Evolutionary conservation across 2,797 vertebrate genomes (phyloP).

Genomic region (Coregonus suidteri): DNA sequence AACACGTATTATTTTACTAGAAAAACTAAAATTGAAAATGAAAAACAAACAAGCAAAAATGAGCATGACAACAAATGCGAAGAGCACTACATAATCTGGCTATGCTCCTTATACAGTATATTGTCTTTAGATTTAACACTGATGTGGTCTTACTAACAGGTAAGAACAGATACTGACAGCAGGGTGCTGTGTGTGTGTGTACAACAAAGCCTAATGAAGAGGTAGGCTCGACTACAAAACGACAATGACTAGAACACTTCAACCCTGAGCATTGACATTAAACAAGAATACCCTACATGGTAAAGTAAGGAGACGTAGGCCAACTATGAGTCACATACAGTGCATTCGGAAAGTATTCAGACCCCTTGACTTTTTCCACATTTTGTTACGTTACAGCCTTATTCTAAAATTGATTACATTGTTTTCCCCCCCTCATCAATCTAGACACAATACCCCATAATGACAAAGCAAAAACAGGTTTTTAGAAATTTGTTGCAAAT

Average conservation of each 20-base stretch:
- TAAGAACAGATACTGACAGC: conserved; percentile 29
- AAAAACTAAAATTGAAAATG: conserved; percentile 54
- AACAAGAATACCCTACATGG: conserved; percentile 61
- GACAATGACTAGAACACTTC: conserved; percentile 63
- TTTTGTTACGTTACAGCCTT: too few species aligned
- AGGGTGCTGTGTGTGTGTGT: conserved; percentile 31
- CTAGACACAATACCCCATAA: too few species aligned
- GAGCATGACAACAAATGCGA: conserved; percentile 51
- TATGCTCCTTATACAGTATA: conserved; percentile 35
- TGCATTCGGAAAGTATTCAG: too few species aligned
- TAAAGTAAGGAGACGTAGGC: conserved; percentile 48
- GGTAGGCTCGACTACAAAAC: conserved; percentile 55
- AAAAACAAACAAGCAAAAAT: conserved; percentile 43
- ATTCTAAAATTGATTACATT: too few species aligned
- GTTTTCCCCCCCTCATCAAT: too few species aligned
- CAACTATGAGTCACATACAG: conserved; percentile 20
- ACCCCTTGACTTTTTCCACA: too few species aligned
- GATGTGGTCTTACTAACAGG: background rate
- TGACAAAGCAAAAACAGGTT: too few species aligned
- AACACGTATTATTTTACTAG: conserved; percentile 64
- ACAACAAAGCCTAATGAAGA: conserved; percentile 47
- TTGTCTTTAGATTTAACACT: conserved; percentile 23
- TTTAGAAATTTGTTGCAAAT: too few species aligned
- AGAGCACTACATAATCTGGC: conserved; percentile 40
- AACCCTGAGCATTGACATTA: conserved; percentile 74